Base-by-base conservation (phyloP, 2,888 invertebrate genomes). In the Drosophila nr. perissopoda region DNA sequence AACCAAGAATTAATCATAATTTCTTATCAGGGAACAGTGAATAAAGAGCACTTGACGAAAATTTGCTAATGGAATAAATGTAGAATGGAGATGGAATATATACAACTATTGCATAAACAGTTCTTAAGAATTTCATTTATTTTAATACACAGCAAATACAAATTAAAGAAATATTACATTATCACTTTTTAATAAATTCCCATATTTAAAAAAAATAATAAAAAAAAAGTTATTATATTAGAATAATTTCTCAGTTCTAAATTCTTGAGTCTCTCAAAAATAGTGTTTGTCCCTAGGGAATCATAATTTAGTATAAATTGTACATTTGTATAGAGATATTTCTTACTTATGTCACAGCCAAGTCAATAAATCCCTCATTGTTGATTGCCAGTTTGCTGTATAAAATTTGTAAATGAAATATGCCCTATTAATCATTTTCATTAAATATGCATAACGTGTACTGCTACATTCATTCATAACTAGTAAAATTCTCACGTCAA, bases 391-490 rank as follows among this genome's bases (percentile, higher is more conserved):
- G 34, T 29, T 36, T 29, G 21, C 42, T 29, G 18, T 16, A 11
- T 29, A 29, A n/a, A 18, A 48, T 16, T 38, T 29, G 36, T 31
- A n/a, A n/a, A 31, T 31, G 3, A 34, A n/a, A 27, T 4, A 34
- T 13, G 18, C 11, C 25, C 18, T 11, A 31, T 21, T 36, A 21
- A 38, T 38, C 53, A 25, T 33, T 38, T 33, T 27, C 33, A 21
- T 67, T 38, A n/a, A 7, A 10, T 31, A 33, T 27, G 45, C 42
- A 21, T 21, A 5, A 42, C 31, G 10, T 31, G 11, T 11, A 10
- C 25, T 25, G 34, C 53, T 11, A 11, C 13, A n/a, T 61, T 59
- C 75, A 76, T 70, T 76, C 69, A 65, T 65, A 38, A 51, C 38
- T 61, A 48, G 52, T 40, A 33, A 45, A 27, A 57, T 60, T 68